Percentiles rank a stretch among this genome's conserved stretches.
Conservation (phyloP, 2,113 vertebrate species). For the Cairina moschata region DNA sequence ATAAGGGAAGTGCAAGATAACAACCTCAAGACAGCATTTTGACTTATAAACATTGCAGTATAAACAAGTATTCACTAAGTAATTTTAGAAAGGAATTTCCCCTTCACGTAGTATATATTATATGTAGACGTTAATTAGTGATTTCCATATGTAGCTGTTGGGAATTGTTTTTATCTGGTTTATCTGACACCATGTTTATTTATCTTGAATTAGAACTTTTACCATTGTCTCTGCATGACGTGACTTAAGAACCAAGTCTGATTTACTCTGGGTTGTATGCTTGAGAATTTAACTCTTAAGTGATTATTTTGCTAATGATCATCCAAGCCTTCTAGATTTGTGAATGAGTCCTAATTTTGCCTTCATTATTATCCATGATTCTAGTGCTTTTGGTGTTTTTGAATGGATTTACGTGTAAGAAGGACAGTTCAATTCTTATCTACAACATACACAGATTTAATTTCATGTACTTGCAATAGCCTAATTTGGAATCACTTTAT, state of each 20-base stretch:
- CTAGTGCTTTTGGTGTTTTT: not conserved
- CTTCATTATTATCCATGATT: not conserved
- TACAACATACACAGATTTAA: not conserved
- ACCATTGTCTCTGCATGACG: not conserved
- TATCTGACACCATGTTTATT: not conserved
- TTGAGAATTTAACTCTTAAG: not conserved
- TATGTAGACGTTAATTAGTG: not conserved
- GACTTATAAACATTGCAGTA: not conserved
- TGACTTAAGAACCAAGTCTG: not conserved
- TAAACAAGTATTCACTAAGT: not conserved
- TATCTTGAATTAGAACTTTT: not conserved
- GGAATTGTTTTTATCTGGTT: not conserved
- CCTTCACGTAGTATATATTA: not conserved
- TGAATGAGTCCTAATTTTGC: not conserved
- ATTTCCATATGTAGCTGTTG: not conserved
- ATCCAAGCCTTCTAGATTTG: not conserved
- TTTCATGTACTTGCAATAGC: not conserved
- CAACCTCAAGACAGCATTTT: not conserved
- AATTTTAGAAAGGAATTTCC: constrained; percentile 25
- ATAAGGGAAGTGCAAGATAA: not conserved
- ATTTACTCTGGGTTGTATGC: not conserved
- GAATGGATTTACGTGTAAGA: not conserved
- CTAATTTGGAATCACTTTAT: not conserved
- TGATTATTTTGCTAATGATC: not conserved
- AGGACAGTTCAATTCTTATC: not conserved